Evolutionary conservation across 2,888 invertebrate species (phyloP).

Genomic region (Pyrrhia umbra): DNA sequence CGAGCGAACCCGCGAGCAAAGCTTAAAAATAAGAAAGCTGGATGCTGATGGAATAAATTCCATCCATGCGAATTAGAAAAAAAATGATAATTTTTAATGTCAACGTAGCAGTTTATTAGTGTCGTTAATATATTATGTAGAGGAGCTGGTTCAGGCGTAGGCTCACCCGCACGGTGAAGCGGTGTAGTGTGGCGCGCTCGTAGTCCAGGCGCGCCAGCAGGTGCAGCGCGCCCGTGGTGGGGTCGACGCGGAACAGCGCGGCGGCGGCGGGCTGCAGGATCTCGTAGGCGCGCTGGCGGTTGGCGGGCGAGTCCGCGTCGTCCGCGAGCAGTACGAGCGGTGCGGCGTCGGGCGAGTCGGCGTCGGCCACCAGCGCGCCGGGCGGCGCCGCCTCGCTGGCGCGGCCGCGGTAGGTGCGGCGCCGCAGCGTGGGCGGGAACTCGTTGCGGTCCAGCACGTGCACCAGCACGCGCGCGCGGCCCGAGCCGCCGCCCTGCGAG

Average conservation of each 20-base stretch:
- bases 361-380: conserved; percentile 91
- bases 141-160: not conserved
- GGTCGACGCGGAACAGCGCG: conserved; percentile 95
- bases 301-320: conserved; percentile 96
- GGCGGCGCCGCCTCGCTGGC: conserved; percentile 94
- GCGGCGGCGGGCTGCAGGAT: conserved; percentile 95
- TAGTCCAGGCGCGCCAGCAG: conserved; percentile 94
- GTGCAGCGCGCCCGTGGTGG: conserved; percentile 96
- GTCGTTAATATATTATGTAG: no score
- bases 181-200: conserved; percentile 92
- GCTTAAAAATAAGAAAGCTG: no score
- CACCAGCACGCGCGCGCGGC: conserved; percentile 93
- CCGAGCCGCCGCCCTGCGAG: conserved; percentile 91
- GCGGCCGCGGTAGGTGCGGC: conserved; percentile 92
- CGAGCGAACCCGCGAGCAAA: no score
- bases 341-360: conserved; percentile 52
- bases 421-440: conserved; percentile 93
- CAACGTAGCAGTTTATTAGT: no score
- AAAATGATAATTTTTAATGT: no score
- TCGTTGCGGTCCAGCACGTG: conserved; percentile 97
- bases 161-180: conserved; percentile 94
- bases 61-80: no score
- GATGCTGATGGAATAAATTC: no score
- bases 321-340: conserved; percentile 96
- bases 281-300: conserved; percentile 95